Base-by-base conservation (phyloP, 2,888 invertebrate species). In the Trichacis sp. region DNA sequence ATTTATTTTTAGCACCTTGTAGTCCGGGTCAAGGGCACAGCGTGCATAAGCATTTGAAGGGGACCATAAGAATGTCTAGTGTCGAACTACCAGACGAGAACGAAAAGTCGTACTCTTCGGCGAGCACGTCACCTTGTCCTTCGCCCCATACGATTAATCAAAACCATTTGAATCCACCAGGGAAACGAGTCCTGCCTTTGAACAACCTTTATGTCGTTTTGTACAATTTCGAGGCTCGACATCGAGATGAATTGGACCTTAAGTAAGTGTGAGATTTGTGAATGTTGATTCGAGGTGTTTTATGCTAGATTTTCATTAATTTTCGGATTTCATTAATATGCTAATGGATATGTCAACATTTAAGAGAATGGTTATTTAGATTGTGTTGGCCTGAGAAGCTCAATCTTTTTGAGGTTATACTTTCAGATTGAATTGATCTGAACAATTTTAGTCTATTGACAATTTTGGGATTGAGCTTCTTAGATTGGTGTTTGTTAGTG, bases 141-240 rank as follows among this genome's bases (percentile, higher is more conserved):
- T 96, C 96, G 73, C 96, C 96, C 30, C 88, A 88, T 70, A 84
- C 85, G 58, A 78, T 79, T 60, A 83, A 81, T 58, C 83, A 82
- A 55, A 83, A 80, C 54, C 80, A 83, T 47, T 69, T 81, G 36
- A 77, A 81, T 59, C 80, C 78, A 18, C 69, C 79, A 8, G 80
- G 82, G 1, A 84, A 84, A 55, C 78, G 84, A 1, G 81, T 83
- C 1, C 87, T 96, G 42, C 87, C 96, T 61, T 95, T 96, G 18
- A 95, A 95, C 62, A 96, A 96, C 82, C 87, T 96, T 30, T 97
- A 96, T 86, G 97, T 97, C 62, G 95, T 96, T 48, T 88, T 97
- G 42, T 97, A 97, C 87, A 96, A 97, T 86, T 97, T 97, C 85
- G 94, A 95, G 80, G 94, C 96, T 0, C 90, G 97, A 59, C 97